Conservation (phyloP, 2,113 vertebrate species). For the Callocephalon fimbriatum region DNA sequence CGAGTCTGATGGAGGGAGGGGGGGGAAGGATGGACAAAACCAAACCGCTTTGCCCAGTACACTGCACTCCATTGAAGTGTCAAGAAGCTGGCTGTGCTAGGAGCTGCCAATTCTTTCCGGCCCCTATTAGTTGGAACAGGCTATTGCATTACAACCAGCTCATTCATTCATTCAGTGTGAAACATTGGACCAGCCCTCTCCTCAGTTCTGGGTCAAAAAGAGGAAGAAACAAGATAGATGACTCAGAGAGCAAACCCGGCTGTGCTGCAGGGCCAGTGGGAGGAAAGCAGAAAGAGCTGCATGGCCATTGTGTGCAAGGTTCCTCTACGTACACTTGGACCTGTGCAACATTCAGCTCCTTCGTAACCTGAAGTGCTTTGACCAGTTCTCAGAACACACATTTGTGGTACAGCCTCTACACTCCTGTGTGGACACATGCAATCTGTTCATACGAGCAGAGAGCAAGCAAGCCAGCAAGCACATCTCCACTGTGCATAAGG, state of each 20-base stretch:
- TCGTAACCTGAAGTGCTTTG: background rate
- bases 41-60: background rate
- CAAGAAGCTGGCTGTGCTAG: background rate
- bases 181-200: background rate
- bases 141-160: background rate
- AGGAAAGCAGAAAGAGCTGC: background rate
- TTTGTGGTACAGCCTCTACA: too few species aligned
- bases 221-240: background rate
- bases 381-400: background rate
- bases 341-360: background rate
- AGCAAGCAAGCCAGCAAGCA: background rate
- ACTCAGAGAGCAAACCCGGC: background rate
- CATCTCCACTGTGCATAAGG: background rate
- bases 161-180: background rate
- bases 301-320: fast-evolving
- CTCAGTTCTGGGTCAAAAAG: background rate
- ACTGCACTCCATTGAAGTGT: background rate
- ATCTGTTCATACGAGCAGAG: background rate
- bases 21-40: background rate
- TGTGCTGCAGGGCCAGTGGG: background rate
- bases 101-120: background rate
- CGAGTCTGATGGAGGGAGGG: background rate
- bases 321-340: fast-evolving
- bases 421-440: background rate
- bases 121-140: background rate